Evolutionary conservation across 2,888 invertebrate species (phyloP).

Genomic region (Drosophila monieri): DNA sequence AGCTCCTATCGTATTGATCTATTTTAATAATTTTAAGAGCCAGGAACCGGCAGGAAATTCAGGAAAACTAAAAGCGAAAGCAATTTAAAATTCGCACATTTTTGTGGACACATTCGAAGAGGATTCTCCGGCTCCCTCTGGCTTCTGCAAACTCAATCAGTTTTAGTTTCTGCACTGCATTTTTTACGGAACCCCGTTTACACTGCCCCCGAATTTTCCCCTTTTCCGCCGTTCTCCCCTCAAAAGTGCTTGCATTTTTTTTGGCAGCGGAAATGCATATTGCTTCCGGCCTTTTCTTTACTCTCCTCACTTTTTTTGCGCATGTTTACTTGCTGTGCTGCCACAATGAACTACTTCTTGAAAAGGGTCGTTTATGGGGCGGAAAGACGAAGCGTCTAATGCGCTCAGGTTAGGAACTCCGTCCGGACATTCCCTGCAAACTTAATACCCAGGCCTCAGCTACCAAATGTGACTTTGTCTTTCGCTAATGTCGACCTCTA

Average conservation of each 20-base stretch:
- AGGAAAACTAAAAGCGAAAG: slow-evolving; percentile 30
- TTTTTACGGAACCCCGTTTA: slow-evolving; percentile 30
- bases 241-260: slow-evolving; percentile 77
- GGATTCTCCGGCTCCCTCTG: slow-evolving; percentile 1
- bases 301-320: slow-evolving; percentile 46
- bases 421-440: slow-evolving; percentile 37
- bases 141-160: slow-evolving; percentile 33
- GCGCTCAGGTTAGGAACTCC: slow-evolving; percentile 29
- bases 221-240: slow-evolving; percentile 28
- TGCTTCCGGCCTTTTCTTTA: slow-evolving; percentile 72
- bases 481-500: slow-evolving; percentile 42
- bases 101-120: slow-evolving; percentile 44
- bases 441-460: slow-evolving; percentile 41
- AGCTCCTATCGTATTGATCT: slow-evolving; percentile 46
- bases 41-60: not conserved
- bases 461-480: slow-evolving; percentile 43
- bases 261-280: slow-evolving; percentile 80
- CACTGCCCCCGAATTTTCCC: slow-evolving; percentile 1
- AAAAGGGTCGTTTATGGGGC: slow-evolving; percentile 11
- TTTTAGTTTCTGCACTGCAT: slow-evolving; percentile 47
- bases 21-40: slow-evolving; percentile 73
- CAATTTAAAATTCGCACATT: slow-evolving; percentile 8
- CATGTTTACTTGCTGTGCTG: slow-evolving; percentile 37
- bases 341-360: slow-evolving; percentile 39
- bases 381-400: not conserved